phyloP scores from a whole-genome alignment of 2,113 vertebrate species.

The Morphnarchus princeps region DNA sequence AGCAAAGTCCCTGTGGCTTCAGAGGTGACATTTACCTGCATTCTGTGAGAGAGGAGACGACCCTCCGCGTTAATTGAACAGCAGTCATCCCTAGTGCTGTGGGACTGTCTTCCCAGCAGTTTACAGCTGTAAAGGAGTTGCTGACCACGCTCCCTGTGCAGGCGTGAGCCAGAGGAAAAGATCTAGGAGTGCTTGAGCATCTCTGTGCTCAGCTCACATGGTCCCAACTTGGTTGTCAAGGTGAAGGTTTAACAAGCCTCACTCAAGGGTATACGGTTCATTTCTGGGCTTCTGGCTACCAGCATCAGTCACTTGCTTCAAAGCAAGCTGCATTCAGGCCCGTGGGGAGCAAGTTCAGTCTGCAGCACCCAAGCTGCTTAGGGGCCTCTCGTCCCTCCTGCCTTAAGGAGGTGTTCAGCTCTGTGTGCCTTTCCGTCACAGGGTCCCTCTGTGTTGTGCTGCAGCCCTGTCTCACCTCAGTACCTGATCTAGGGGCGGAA shows the following conservation, averaged over 20 bases:
- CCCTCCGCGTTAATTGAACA: background rate
- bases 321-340: background rate
- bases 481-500: background rate
- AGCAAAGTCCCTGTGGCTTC: background rate
- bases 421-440: background rate
- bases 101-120: background rate
- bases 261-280: background rate
- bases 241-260: background rate
- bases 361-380: too few species aligned
- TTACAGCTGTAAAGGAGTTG: background rate
- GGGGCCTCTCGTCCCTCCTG: background rate
- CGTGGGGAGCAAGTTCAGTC: background rate
- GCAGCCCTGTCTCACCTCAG: background rate
- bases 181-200: background rate
- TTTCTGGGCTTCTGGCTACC: background rate
- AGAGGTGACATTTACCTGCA: background rate
- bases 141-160: background rate
- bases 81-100: background rate
- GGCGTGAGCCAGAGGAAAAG: background rate
- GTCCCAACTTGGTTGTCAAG: background rate
- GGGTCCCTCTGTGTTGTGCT: background rate
- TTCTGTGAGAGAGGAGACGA: background rate
- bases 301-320: background rate
- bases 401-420: background rate
- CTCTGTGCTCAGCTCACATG: background rate